Evolutionary conservation across 2,888 invertebrate species (phyloP).

Genomic region (Ormia ochracea): DNA sequence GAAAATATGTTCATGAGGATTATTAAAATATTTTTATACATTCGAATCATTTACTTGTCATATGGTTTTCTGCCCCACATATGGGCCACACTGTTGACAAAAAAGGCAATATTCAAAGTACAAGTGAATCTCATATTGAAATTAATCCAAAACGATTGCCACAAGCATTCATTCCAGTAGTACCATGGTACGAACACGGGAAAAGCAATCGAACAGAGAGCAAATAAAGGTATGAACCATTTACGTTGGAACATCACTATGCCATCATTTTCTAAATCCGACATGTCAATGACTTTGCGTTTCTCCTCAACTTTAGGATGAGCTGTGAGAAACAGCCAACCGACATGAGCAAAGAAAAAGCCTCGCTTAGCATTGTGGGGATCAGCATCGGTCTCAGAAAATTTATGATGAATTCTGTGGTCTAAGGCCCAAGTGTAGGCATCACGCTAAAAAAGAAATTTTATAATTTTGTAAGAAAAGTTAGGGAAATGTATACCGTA

Average conservation of each 20-base stretch:
- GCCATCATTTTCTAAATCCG: slow-evolving; percentile 84
- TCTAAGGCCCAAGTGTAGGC: slow-evolving; percentile 92
- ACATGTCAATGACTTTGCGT: slow-evolving; percentile 82
- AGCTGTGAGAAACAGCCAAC: slow-evolving; percentile 91
- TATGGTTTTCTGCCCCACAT: slow-evolving; percentile 95
- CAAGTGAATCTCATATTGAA: slow-evolving; percentile 89
- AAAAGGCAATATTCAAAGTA: slow-evolving; percentile 93
- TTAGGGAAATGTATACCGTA: background rate
- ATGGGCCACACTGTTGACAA: slow-evolving; percentile 96
- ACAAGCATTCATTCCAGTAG: slow-evolving; percentile 88
- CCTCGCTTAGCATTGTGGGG: slow-evolving; percentile 86
- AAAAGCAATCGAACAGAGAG: slow-evolving; percentile 81
- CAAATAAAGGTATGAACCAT: slow-evolving; percentile 84
- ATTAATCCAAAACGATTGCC: slow-evolving; percentile 89
- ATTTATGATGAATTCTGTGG: slow-evolving; percentile 93
- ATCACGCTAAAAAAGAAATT: slow-evolving; percentile 80
- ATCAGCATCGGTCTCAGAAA: slow-evolving; percentile 90
- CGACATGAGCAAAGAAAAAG: slow-evolving; percentile 94
- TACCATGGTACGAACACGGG: slow-evolving; percentile 88
- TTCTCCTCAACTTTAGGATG: slow-evolving; percentile 87
- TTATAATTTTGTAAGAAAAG: background rate
- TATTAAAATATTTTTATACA: background rate
- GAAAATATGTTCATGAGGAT: background rate
- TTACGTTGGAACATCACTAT: slow-evolving; percentile 88
- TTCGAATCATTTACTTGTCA: slow-evolving; percentile 79